Evolutionary conservation across 1,140 invertebrate genomes (phyloP).

Genomic region (Diachasma alloeum): DNA sequence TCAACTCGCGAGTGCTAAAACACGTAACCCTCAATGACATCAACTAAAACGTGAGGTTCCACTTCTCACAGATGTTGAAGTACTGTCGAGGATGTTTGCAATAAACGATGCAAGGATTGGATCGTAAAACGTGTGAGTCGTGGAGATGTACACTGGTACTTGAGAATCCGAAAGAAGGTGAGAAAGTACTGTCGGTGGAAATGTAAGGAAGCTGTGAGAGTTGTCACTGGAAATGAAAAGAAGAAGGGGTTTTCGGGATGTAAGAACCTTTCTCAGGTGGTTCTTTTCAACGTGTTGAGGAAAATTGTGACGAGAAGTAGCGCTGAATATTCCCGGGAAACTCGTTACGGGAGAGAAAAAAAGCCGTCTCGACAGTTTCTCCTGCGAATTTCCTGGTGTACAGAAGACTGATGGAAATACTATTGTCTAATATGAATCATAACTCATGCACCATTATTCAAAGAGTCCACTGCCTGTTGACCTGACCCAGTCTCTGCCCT

Average conservation of each 20-base stretch:
- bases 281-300: neutral
- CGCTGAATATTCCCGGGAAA: neutral
- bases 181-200: neutral
- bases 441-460: neutral
- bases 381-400: neutral
- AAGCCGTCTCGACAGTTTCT: neutral
- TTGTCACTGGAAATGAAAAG: neutral
- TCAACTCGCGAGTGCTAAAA: neutral
- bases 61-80: neutral
- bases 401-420: neutral
- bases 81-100: neutral
- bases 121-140: constrained; percentile 6
- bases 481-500: neutral
- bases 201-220: neutral
- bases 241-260: neutral
- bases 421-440: neutral
- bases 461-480: neutral
- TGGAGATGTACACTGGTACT: neutral
- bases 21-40: neutral
- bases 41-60: neutral
- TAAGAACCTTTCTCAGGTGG: neutral
- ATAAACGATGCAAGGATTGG: constrained; percentile 13
- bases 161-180: neutral
- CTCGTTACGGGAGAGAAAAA: neutral
- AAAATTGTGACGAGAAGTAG: neutral